Percentiles rank a stretch among this genome's conserved stretches.
These are phyloP conservation scores for Pteropus alecto DNA, from an alignment of 2,113 vertebrate genomes.

Conservation along the genomic window DNA sequence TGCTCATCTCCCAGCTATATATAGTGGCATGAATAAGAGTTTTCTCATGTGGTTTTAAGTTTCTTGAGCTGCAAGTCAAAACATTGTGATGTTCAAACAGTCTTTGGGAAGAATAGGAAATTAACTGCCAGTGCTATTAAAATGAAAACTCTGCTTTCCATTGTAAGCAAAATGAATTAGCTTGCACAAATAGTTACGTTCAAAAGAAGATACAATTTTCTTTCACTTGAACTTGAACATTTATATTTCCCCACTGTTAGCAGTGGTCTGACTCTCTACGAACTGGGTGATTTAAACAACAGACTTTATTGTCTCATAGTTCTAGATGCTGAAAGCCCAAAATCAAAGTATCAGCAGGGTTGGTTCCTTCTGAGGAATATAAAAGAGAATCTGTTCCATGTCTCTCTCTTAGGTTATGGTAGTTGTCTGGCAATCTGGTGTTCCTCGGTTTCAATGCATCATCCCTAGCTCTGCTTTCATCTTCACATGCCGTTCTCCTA, in stretches of 20 bases:
- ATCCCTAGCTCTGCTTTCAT: not conserved
- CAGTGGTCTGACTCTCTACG: not conserved
- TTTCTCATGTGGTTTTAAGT: constrained; percentile 64
- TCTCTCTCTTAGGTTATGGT: not conserved
- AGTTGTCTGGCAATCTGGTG: not conserved
- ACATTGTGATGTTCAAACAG: constrained; percentile 44
- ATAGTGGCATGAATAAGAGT: constrained; percentile 50
- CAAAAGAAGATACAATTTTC: not conserved
- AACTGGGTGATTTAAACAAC: not conserved
- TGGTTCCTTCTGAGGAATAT: not conserved
- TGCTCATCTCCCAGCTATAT: constrained; percentile 57
- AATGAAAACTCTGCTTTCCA: not conserved
- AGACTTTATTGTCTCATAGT: not conserved
- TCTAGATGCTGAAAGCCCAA: not conserved
- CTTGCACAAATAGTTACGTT: not conserved
- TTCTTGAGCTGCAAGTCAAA: constrained; percentile 69
- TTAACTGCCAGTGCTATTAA: constrained; percentile 43
- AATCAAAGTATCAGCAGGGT: not conserved
- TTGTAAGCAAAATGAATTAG: not conserved
- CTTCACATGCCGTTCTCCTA: not conserved
- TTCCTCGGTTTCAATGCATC: not conserved
- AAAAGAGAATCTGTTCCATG: not conserved
- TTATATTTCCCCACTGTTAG: not conserved
- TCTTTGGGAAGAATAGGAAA: constrained; percentile 13
- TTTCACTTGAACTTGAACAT: not conserved